These are phyloP conservation scores for Saimiri boliviensis DNA, from an alignment of 2,113 vertebrate genomes.

Conservation along the genomic window DNA sequence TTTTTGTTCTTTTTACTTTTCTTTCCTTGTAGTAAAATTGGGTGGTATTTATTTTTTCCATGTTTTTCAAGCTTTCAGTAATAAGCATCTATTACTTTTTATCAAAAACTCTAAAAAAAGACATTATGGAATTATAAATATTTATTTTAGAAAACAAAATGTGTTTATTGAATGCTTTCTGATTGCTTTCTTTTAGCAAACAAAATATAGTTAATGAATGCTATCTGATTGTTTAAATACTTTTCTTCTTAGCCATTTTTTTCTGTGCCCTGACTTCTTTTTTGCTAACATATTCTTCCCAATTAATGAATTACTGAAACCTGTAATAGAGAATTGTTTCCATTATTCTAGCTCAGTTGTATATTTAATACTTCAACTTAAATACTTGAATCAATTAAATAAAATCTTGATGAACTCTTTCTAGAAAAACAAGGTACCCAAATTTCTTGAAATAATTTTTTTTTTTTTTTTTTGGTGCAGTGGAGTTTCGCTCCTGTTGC, in stretches of 20 bases:
- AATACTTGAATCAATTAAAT: background rate
- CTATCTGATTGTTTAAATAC: background rate
- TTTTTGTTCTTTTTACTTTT: background rate
- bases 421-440: background rate
- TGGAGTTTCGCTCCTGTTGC: too few relatives aligned
- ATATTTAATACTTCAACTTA: background rate
- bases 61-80: background rate
- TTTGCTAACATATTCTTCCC: background rate
- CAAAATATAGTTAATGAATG: background rate
- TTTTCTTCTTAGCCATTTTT: background rate
- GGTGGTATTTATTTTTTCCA: background rate
- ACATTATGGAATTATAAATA: background rate
- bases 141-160: background rate
- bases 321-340: background rate
- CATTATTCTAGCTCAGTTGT: background rate
- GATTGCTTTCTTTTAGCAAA: background rate
- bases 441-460: background rate
- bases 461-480: background rate
- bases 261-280: background rate
- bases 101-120: background rate
- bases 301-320: conserved; percentile 3
- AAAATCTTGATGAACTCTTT: background rate
- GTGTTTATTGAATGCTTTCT: background rate
- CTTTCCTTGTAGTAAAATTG: background rate
- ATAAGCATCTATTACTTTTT: background rate